Percentiles rank a stretch among this genome's conserved stretches.
These are phyloP conservation scores for Ophioninae sp. DNA, from an alignment of 2,888 invertebrate species.

Conservation along the genomic window DNA sequence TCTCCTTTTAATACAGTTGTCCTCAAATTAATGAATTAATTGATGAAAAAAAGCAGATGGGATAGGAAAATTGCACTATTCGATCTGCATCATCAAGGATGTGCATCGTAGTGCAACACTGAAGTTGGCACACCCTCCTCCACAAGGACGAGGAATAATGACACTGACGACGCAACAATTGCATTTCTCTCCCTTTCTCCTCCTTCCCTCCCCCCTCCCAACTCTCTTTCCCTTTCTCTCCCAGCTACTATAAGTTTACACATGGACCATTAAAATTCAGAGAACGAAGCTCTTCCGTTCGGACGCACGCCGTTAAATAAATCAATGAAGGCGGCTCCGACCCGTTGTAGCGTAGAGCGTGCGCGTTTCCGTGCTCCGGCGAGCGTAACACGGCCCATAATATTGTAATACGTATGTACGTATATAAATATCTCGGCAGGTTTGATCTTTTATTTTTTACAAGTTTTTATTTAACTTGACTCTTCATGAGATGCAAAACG, in stretches of 20 bases:
- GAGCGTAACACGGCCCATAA: slow-evolving; percentile 66
- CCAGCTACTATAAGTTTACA: slow-evolving; percentile 45
- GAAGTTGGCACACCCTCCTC: slow-evolving; percentile 35
- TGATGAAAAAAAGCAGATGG: neutral
- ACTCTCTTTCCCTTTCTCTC: slow-evolving; percentile 6
- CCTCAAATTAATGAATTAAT: too few species aligned
- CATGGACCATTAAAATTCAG: slow-evolving; percentile 64
- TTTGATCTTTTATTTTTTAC: slow-evolving; percentile 6
- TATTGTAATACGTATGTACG: slow-evolving; percentile 28
- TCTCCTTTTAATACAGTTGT: too few species aligned
- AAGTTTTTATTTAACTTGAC: too few species aligned
- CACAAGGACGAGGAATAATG: slow-evolving; percentile 36
- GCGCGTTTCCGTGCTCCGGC: slow-evolving; percentile 70
- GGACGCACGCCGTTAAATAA: slow-evolving; percentile 70
- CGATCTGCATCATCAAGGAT: slow-evolving; percentile 24
- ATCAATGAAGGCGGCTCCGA: slow-evolving; percentile 66
- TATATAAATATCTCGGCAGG: slow-evolving; percentile 29
- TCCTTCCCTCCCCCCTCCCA: slow-evolving; percentile 2
- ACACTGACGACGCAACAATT: slow-evolving; percentile 40
- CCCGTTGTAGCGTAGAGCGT: slow-evolving; percentile 52
- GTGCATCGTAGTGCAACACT: slow-evolving; percentile 49
- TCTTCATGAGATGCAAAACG: too few species aligned
- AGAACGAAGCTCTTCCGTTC: slow-evolving; percentile 61
- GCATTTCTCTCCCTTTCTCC: slow-evolving; percentile 8
- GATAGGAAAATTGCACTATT: neutral